Conservation (phyloP, 1,140 invertebrate species). For the Aporrectodea caliginosa region DNA sequence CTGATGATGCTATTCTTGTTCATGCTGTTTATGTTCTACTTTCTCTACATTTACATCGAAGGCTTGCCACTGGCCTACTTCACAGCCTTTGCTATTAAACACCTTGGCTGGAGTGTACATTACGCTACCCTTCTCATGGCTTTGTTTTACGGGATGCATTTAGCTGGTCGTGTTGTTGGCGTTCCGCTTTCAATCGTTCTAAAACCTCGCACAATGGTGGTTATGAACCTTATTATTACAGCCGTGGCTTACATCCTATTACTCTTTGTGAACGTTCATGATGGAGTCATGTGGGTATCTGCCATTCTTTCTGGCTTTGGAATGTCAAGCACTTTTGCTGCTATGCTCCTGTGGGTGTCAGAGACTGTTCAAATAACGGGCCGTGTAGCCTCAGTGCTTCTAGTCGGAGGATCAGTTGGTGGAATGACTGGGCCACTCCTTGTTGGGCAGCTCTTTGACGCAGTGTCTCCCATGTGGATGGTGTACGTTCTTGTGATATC, state of each 20-base stretch:
- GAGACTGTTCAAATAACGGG: conserved; percentile 9
- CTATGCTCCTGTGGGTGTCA: conserved; percentile 17
- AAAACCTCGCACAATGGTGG: conserved; percentile 1
- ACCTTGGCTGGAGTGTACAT: conserved; percentile 9
- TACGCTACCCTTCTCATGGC: conserved; percentile 1
- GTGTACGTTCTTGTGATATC: conserved; percentile 5
- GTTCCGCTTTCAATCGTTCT: not conserved
- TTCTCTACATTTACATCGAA: conserved; percentile 14
- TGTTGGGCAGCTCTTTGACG: not conserved
- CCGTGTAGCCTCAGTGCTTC: not conserved
- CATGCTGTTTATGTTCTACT: conserved; percentile 1
- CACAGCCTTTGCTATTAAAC: conserved; percentile 7
- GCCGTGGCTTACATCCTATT: not conserved
- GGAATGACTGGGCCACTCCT: conserved; percentile 6
- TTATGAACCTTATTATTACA: conserved; percentile 9
- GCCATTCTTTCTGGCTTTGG: conserved; percentile 7
- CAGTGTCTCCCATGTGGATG: not conserved
- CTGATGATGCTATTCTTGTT: not conserved
- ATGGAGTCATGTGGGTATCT: not conserved
- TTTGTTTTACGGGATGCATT: not conserved
- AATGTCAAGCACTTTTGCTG: conserved; percentile 14
- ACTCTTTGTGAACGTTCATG: not conserved
- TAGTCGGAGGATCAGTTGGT: conserved; percentile 4
- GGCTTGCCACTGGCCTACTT: conserved; percentile 3
- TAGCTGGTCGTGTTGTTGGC: conserved; percentile 4